Percentiles rank a stretch among this genome's conserved stretches.
Conservation (phyloP, 1,140 invertebrate genomes). For the Bursaphelenchus mucronatus region DNA sequence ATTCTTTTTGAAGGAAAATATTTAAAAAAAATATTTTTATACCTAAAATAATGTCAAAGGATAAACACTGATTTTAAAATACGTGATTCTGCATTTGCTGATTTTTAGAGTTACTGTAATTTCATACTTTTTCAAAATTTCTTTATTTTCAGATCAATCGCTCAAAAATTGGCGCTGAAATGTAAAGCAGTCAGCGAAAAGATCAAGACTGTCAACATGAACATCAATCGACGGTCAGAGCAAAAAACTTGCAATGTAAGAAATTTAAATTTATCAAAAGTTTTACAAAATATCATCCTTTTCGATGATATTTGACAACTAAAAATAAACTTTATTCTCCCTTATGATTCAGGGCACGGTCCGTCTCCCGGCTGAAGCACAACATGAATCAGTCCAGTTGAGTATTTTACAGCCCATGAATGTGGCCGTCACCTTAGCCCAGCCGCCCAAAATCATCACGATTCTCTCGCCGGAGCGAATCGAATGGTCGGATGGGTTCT, state of each 20-base stretch:
- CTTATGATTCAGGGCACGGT: conserved; percentile 17
- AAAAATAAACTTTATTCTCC: neutral
- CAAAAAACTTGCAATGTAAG: conserved; percentile 7
- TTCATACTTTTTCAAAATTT: neutral
- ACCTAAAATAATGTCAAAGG: too few species aligned
- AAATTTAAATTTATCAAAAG: neutral
- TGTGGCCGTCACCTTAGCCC: conserved; percentile 10
- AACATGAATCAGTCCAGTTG: too few species aligned
- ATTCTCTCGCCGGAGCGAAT: conserved; percentile 4
- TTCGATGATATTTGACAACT: conserved; percentile 3
- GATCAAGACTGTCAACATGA: conserved; percentile 9
- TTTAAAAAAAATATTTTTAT: too few species aligned
- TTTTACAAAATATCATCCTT: neutral
- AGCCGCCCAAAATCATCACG: neutral
- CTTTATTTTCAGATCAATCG: conserved; percentile 1
- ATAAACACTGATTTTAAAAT: too few species aligned
- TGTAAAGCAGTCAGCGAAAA: conserved; percentile 8
- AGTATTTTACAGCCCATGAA: neutral
- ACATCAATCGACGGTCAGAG: conserved; percentile 10
- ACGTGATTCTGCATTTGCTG: too few species aligned
- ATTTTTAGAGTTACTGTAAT: too few species aligned
- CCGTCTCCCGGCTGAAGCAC: too few species aligned
- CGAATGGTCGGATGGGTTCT: conserved; percentile 2
- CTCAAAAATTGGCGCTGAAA: conserved; percentile 14
- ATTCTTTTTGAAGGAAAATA: too few species aligned